Percentiles rank a stretch among this genome's conserved stretches.
These are phyloP conservation scores for Oxyura jamaicensis DNA, from an alignment of 2,113 vertebrate genomes.

Conservation along the genomic window DNA sequence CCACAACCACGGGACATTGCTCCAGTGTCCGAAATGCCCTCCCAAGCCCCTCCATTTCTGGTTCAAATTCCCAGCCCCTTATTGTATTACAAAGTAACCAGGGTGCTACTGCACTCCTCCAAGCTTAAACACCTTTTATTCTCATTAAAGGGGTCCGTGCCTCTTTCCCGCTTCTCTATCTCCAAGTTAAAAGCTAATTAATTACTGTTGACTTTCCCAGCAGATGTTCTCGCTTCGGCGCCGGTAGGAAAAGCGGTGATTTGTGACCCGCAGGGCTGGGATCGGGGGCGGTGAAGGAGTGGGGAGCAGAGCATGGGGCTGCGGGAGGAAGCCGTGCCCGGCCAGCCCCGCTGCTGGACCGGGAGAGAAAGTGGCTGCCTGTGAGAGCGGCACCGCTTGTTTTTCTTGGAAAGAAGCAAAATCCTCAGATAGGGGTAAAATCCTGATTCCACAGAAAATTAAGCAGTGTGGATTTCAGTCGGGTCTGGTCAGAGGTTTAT, in stretches of 20 bases:
- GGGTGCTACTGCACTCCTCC: not conserved
- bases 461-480: constrained; percentile 72
- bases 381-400: constrained; percentile 60
- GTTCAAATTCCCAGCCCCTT: constrained; percentile 55
- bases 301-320: not conserved
- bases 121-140: constrained; percentile 54
- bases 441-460: constrained; percentile 75
- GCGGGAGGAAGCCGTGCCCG: not conserved
- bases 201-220: constrained; percentile 66
- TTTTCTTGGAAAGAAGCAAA: constrained; percentile 73
- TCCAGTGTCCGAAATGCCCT: not conserved
- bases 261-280: constrained; percentile 54
- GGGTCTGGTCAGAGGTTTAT: constrained; percentile 74
- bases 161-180: constrained; percentile 33
- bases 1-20: not conserved
- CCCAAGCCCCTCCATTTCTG: not conserved
- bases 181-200: constrained; percentile 65
- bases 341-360: constrained; percentile 4
- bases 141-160: constrained; percentile 58
- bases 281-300: not conserved
- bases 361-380: constrained; percentile 54
- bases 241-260: constrained; percentile 29
- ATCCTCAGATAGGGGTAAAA: constrained; percentile 75
- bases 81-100: constrained; percentile 58
- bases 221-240: constrained; percentile 59